A percentile compares a stretch with the other conserved stretches of the same genome.
Conservation (phyloP, 2,797 vertebrate genomes). For the Petrocephalus schoutedeni region DNA sequence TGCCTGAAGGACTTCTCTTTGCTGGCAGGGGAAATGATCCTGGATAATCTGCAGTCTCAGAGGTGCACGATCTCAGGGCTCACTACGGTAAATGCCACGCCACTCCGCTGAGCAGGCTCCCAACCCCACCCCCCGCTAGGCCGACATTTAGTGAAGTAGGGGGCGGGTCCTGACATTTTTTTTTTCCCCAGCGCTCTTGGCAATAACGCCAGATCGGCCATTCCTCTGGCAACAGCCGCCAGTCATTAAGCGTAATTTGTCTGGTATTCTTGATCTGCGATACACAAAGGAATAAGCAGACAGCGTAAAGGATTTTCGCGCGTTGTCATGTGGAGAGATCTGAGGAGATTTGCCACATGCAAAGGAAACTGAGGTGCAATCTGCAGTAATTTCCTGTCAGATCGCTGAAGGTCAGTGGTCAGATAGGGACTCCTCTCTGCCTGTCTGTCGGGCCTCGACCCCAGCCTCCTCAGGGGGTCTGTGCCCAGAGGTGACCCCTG, state of each 20-base stretch:
- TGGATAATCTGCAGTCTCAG: conserved; percentile 79
- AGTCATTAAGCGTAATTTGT: conserved; percentile 42
- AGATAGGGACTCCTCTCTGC: conserved; percentile 43
- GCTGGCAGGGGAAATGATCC: conserved; percentile 73
- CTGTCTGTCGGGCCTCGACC: conserved; percentile 29
- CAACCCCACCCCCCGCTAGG: background rate
- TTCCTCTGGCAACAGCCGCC: conserved; percentile 35
- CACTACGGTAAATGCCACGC: conserved; percentile 68
- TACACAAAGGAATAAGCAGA: conserved; percentile 45
- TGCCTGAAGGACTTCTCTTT: conserved; percentile 81
- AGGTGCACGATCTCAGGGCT: conserved; percentile 78
- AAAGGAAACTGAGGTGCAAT: conserved; percentile 41
- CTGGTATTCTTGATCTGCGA: conserved; percentile 49
- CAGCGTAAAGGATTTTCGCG: conserved; percentile 48
- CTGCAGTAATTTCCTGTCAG: conserved; percentile 43
- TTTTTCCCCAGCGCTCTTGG: conserved; percentile 11
- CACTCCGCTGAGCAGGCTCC: conserved; percentile 19
- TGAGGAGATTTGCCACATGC: conserved; percentile 42
- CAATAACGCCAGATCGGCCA: conserved; percentile 30
- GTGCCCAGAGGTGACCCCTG: background rate
- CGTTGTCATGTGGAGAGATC: conserved; percentile 45
- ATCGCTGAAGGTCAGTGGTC: conserved; percentile 44
- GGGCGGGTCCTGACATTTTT: conserved; percentile 25
- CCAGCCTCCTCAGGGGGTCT: background rate
- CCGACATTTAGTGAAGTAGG: background rate